These are phyloP conservation scores for Orthosia cruda DNA, from an alignment of 2,888 invertebrate species.

Conservation along the genomic window DNA sequence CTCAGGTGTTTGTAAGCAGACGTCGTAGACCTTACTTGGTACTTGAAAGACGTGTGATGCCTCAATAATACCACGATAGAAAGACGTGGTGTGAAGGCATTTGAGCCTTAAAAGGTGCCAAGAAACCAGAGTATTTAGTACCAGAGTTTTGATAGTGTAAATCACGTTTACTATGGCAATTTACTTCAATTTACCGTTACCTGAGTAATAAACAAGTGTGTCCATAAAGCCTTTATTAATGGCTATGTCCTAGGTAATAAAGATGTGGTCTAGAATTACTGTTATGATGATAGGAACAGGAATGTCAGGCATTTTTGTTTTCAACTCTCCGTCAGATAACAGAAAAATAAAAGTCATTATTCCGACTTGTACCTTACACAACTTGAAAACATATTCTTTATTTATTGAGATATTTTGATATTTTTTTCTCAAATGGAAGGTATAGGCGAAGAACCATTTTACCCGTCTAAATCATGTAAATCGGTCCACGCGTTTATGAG, in stretches of 20 bases:
- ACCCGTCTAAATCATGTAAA: too few species aligned
- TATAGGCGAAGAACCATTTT: too few species aligned
- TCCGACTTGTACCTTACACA: too few species aligned
- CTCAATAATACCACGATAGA: neutral
- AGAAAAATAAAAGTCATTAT: too few species aligned
- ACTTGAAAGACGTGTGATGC: neutral
- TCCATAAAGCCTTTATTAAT: constrained; percentile 14
- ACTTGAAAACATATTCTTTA: too few species aligned
- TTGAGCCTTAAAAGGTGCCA: neutral
- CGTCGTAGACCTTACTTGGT: neutral
- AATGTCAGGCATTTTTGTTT: too few species aligned
- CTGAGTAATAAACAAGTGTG: constrained; percentile 16
- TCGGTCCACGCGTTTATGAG: too few species aligned
- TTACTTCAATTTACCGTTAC: constrained; percentile 20
- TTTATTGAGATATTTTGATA: too few species aligned
- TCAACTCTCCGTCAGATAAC: too few species aligned
- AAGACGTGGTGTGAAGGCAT: constrained; percentile 5
- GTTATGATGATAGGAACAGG: neutral
- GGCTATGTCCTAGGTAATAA: neutral
- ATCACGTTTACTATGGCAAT: constrained; percentile 34
- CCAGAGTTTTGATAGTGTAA: constrained; percentile 5
- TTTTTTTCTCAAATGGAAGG: too few species aligned
- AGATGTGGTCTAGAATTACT: constrained; percentile 7
- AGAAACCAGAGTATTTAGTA: constrained; percentile 2
- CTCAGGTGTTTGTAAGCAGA: neutral